phyloP scores from a whole-genome alignment of 2,113 vertebrate species.

The Ivindomyrus marchei region DNA sequence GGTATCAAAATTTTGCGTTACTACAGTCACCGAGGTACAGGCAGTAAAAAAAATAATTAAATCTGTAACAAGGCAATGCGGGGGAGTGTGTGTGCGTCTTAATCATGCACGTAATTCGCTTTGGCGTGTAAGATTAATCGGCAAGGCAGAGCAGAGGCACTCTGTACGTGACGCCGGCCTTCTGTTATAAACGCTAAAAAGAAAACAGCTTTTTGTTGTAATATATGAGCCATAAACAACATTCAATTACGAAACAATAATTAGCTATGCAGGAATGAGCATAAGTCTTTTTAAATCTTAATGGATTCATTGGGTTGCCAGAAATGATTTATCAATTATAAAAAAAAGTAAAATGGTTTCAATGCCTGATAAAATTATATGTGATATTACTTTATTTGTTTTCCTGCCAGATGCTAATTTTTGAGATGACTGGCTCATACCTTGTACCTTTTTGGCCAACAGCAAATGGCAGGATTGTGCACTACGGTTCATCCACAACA shows the following conservation, averaged over 20 bases:
- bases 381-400: conserved; percentile 25
- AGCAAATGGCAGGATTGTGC: not conserved
- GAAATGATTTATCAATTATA: conserved; percentile 29
- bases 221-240: conserved; percentile 29
- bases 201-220: conserved; percentile 26
- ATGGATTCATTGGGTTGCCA: conserved; percentile 18
- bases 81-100: conserved; percentile 28
- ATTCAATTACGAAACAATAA: conserved; percentile 36
- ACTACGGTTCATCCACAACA: not conserved
- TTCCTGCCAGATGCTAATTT: conserved; percentile 16
- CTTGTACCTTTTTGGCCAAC: not conserved
- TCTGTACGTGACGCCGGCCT: conserved; percentile 22
- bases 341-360: conserved; percentile 31
- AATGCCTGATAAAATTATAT: conserved; percentile 27
- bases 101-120: conserved; percentile 41
- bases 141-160: conserved; percentile 22
- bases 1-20: not conserved
- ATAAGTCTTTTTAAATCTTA: conserved; percentile 26
- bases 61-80: conserved; percentile 29
- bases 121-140: conserved; percentile 36
- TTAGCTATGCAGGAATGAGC: conserved; percentile 34
- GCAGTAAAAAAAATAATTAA: conserved; percentile 23
- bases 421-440: not conserved
- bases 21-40: not conserved
- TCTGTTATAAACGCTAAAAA: conserved; percentile 24